These are phyloP conservation scores for Motacilla alba DNA, from an alignment of 2,113 vertebrate species.

Conservation along the genomic window DNA sequence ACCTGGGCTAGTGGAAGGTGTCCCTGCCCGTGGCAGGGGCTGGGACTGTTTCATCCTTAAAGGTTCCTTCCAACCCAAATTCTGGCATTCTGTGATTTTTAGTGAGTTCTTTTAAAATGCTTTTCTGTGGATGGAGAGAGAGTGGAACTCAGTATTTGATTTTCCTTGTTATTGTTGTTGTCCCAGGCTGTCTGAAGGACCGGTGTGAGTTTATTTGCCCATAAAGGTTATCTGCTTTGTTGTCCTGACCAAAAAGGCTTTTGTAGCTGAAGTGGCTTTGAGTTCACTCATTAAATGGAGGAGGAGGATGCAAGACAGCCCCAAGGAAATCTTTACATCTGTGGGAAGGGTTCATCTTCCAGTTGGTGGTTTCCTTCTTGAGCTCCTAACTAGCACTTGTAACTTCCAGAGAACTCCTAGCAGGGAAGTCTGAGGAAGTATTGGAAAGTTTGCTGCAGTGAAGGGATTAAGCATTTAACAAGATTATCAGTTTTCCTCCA, in stretches of 20 bases:
- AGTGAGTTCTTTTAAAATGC: neutral
- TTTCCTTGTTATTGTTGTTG: neutral
- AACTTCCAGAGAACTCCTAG: neutral
- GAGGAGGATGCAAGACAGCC: neutral
- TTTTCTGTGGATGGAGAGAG: neutral
- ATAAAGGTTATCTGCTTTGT: neutral
- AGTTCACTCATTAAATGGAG: neutral
- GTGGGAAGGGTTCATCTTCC: neutral
- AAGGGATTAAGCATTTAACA: neutral
- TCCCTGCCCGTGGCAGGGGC: neutral
- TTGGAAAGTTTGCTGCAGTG: neutral
- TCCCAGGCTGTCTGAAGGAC: neutral
- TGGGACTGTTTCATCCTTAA: neutral
- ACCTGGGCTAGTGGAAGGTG: rapidly evolving
- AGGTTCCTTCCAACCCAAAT: neutral
- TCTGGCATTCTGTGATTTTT: neutral
- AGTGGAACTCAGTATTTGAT: rapidly evolving
- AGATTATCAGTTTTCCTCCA: neutral
- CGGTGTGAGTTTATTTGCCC: rapidly evolving
- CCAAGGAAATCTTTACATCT: neutral
- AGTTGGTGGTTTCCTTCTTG: neutral
- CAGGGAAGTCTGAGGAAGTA: neutral
- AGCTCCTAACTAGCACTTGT: neutral
- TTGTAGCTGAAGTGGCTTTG: neutral
- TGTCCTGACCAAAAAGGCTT: neutral